Conservation (phyloP, 1,140 invertebrate species). For the Drosophila paulistorum region DNA sequence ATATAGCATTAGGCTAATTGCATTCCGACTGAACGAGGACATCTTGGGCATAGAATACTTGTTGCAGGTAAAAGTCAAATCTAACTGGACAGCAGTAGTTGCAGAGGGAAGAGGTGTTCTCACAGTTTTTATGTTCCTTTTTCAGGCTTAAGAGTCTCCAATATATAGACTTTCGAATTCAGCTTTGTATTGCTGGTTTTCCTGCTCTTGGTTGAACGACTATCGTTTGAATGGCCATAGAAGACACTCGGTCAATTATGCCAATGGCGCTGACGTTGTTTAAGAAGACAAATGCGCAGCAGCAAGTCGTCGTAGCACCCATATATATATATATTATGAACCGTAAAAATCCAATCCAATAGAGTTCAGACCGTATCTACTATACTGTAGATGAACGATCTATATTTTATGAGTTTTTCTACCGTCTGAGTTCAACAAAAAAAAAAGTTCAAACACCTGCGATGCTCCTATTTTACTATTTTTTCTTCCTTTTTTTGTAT, state of each 20-base stretch:
- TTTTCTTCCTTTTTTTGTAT: not conserved
- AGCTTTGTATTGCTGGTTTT: constrained; percentile 51
- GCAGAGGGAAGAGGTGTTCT: not conserved
- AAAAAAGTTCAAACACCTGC: not conserved
- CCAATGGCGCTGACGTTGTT: constrained; percentile 51
- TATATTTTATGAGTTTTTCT: constrained; percentile 26
- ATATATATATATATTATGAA: constrained; percentile 42
- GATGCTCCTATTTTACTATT: not conserved
- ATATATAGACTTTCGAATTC: constrained; percentile 14
- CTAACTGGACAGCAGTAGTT: not conserved
- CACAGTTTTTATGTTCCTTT: not conserved
- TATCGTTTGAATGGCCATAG: constrained; percentile 49
- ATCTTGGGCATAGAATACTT: constrained; percentile 46
- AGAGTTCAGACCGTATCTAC: constrained; percentile 33
- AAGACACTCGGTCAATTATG: constrained; percentile 30
- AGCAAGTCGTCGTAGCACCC: constrained; percentile 46
- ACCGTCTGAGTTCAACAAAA: constrained; percentile 10
- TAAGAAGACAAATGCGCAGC: constrained; percentile 67
- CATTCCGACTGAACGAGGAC: constrained; percentile 9
- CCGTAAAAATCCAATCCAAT: constrained; percentile 6
- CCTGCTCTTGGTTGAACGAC: constrained; percentile 30
- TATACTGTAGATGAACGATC: constrained; percentile 49
- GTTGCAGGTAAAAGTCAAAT: not conserved
- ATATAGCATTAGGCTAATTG: constrained; percentile 28
- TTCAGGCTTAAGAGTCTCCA: constrained; percentile 1